These are phyloP conservation scores for Crypturellus undulatus DNA, from an alignment of 2,113 vertebrate species.

Conservation along the genomic window DNA sequence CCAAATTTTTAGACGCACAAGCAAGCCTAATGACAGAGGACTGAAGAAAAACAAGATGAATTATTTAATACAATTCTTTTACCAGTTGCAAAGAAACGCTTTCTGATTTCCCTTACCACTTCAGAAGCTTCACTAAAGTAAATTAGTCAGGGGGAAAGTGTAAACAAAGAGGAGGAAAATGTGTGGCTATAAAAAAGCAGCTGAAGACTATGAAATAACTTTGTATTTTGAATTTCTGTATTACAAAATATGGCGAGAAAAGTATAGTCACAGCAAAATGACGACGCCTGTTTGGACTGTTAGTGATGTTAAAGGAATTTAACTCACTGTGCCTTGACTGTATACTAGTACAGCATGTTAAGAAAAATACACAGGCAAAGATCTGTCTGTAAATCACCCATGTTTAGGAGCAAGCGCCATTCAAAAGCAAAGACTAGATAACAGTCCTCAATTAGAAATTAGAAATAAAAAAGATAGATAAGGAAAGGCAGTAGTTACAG, in stretches of 20 bases:
- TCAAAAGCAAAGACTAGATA: neutral
- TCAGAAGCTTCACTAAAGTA: neutral
- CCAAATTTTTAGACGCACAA: neutral
- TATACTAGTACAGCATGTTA: neutral
- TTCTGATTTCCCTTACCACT: neutral
- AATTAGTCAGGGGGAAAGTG: neutral
- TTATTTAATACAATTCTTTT: neutral
- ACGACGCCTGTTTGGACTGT: neutral
- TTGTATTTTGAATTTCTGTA: neutral
- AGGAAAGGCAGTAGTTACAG: neutral
- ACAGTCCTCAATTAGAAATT: neutral
- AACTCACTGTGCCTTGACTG: neutral
- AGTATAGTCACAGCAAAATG: constrained; percentile 17
- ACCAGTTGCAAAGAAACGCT: neutral
- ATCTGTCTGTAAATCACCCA: neutral
- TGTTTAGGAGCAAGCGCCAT: neutral
- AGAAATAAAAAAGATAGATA: neutral
- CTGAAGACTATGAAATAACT: constrained; percentile 1
- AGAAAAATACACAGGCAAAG: neutral
- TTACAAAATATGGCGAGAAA: neutral
- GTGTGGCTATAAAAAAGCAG: neutral
- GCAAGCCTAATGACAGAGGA: neutral
- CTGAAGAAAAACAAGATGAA: neutral
- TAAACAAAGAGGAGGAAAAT: neutral
- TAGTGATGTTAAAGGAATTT: constrained; percentile 10